Evolutionary conservation across 2,888 invertebrate species (phyloP), one percentile per base, ranked within the genome.

Genomic region (Schrankia costaestrigalis): DNA sequence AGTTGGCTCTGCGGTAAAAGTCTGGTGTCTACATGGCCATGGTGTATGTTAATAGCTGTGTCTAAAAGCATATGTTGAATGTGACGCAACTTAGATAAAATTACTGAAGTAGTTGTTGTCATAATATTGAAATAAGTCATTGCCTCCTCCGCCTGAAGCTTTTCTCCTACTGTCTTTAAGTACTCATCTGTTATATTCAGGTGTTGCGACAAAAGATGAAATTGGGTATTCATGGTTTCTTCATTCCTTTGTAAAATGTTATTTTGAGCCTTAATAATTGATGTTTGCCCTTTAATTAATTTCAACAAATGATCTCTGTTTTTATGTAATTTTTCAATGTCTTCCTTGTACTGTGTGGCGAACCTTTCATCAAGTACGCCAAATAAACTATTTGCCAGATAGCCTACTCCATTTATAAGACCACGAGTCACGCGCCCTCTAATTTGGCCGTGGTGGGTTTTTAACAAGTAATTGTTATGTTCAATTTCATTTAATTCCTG

Each of bases 371-470:
- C 29, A 3, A 29, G 21, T 10, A 29, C 29, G 8, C 29, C 21
- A 12, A 29, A 29, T n/a, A 29, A 13, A 29, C 21, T 21, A 19
- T 29, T 29, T 5, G 29, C 29, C 12, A 29, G 5, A 9, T 29
- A 29, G 13, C 29, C 29, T 1, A 29, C 13, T n/a, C 29, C 29
- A 9, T 29, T 29, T 11, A 29, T 29, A n/a, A 29, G 21, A 13
- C 29, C 29, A 3, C 29, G 21, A n/a, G 21, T 19, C 5, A 11
- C 21, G 21, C 29, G 29, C n/a, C 4, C 7, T 5, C 7, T 3
- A 3, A 7, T 7, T 17, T 17, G 4, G 7, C 3, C 3, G 3
- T 17, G 17, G 4, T 17, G 17, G 7, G 3, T 17, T 7, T 5
- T 5, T 17, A 17, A 17, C 17, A 17, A 5, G 17, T 7, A 7